Evolutionary conservation across 1,140 invertebrate genomes (phyloP).

Genomic region (Harlomillsia oculata): DNA sequence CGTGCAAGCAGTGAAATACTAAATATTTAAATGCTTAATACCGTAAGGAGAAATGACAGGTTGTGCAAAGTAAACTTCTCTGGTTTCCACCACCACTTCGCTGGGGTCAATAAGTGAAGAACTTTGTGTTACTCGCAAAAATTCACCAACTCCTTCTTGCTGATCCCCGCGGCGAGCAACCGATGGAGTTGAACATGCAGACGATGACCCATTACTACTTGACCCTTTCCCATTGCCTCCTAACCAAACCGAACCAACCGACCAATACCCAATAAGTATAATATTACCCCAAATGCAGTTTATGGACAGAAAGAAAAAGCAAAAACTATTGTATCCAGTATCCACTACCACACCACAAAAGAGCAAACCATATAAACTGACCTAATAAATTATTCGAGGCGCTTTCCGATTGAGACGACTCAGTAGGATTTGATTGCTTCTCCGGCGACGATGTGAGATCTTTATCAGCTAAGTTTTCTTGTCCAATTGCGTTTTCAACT

Average conservation of each 20-base stretch:
- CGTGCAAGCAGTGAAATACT: constrained; percentile 2
- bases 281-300: too few species aligned
- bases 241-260: constrained; percentile 9
- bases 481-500: background rate
- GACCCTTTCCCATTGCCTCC: constrained; percentile 8
- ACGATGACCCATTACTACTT: background rate
- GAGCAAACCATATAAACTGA: too few species aligned
- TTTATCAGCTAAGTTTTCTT: too few species aligned
- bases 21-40: constrained; percentile 39
- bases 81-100: constrained; percentile 63
- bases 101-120: constrained; percentile 65
- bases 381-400: too few species aligned
- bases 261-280: constrained; percentile 7
- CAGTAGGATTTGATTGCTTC: too few species aligned
- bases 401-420: too few species aligned
- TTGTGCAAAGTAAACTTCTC: constrained; percentile 63
- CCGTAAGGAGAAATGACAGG: constrained; percentile 68
- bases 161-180: constrained; percentile 36
- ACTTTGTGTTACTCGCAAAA: constrained; percentile 45
- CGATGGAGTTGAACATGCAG: constrained; percentile 27
- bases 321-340: too few species aligned
- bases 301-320: too few species aligned
- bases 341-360: too few species aligned
- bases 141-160: constrained; percentile 42
- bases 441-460: too few species aligned